phyloP scores from a whole-genome alignment of 2,888 invertebrate species.

The Celastrina argiolus region DNA sequence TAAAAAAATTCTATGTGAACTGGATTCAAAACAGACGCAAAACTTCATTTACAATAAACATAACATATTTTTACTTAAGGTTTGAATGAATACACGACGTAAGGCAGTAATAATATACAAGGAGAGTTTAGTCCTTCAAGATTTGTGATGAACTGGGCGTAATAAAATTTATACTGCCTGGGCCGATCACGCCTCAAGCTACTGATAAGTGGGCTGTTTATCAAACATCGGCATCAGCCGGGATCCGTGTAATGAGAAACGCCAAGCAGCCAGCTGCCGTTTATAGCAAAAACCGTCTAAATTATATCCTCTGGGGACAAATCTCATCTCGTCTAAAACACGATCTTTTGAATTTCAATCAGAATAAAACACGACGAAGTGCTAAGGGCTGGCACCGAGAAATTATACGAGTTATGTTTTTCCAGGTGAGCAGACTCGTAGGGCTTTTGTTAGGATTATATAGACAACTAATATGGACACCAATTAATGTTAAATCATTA shows the following conservation, averaged over 20 bases:
- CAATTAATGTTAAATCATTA: no score
- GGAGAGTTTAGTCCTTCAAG: neutral
- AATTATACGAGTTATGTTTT: neutral
- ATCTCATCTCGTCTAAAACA: constrained; percentile 57
- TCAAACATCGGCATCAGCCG: constrained; percentile 61
- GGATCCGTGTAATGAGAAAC: constrained; percentile 55
- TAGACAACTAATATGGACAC: no score
- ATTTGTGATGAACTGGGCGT: constrained; percentile 34
- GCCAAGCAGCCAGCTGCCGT: constrained; percentile 59
- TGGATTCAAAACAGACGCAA: no score
- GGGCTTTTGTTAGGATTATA: no score
- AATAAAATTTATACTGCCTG: constrained; percentile 44
- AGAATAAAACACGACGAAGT: constrained; percentile 43
- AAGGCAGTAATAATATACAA: neutral
- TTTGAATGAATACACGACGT: no score
- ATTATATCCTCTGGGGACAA: constrained; percentile 61
- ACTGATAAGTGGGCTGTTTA: constrained; percentile 69
- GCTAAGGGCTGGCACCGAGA: constrained; percentile 23
- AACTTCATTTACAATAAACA: no score
- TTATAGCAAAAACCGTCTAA: constrained; percentile 58
- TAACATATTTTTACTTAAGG: no score
- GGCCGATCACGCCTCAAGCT: constrained; percentile 48
- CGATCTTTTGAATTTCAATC: constrained; percentile 59
- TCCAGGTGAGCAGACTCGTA: constrained; percentile 4
- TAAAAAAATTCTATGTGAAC: no score